Conservation (phyloP, 2,797 vertebrate genomes). For the Echiichthys vipera region DNA sequence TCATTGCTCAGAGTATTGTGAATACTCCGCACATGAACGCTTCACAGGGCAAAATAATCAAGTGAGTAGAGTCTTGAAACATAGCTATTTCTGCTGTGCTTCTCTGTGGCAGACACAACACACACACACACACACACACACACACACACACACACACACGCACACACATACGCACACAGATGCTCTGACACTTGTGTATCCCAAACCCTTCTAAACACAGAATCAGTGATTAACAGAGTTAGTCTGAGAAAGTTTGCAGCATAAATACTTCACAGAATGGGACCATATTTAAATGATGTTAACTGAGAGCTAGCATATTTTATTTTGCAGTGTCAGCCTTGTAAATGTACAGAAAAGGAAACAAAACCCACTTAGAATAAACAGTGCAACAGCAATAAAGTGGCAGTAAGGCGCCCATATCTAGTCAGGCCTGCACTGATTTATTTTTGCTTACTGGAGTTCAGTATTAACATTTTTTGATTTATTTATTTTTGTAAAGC, state of each 20-base stretch:
- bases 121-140: constrained; percentile 23
- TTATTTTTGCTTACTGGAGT: too few relatives aligned
- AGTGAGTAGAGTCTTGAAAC: constrained; percentile 48
- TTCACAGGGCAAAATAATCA: constrained; percentile 65
- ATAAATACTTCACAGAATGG: neutral
- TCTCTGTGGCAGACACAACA: constrained; percentile 29
- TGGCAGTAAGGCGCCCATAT: too few relatives aligned
- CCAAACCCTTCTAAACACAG: constrained; percentile 27
- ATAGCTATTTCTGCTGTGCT: constrained; percentile 58
- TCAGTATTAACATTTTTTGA: too few relatives aligned
- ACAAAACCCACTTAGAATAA: too few relatives aligned
- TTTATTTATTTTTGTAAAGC: too few relatives aligned
- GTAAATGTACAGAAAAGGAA: too few relatives aligned
- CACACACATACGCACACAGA: constrained; percentile 1
- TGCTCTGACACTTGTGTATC: constrained; percentile 17
- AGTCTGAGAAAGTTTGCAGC: neutral
- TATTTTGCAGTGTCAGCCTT: too few relatives aligned
- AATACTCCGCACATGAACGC: constrained; percentile 66
- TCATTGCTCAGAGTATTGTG: constrained; percentile 55
- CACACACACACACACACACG: constrained; percentile 18
- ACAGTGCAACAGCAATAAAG: too few relatives aligned
- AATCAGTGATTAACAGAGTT: constrained; percentile 10
- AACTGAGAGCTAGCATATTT: neutral
- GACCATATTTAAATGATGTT: neutral
- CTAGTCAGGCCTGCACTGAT: too few relatives aligned